Conservation (phyloP, 1,140 invertebrate species). For the Neocloeon triangulifer region DNA sequence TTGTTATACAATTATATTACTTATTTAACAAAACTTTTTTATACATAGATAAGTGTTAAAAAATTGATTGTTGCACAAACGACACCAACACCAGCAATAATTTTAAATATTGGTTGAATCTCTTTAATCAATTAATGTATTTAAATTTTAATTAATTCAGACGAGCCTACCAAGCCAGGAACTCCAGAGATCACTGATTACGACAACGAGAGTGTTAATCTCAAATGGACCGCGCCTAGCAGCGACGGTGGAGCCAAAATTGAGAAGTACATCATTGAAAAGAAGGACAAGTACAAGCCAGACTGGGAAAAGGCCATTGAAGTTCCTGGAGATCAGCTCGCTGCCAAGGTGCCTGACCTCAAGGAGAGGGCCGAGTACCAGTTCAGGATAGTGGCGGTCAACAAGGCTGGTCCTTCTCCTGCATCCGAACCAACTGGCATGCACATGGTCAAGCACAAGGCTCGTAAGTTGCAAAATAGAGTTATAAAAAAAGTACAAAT, state of each 20-base stretch:
- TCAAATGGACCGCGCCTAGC: slow-evolving; percentile 84
- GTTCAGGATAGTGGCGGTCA: slow-evolving; percentile 86
- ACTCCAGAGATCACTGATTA: slow-evolving; percentile 80
- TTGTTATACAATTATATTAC: slow-evolving; percentile 3
- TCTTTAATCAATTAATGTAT: slow-evolving; percentile 3
- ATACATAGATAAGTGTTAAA: too few species aligned
- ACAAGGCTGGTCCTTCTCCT: slow-evolving; percentile 83
- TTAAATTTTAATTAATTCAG: slow-evolving; percentile 21
- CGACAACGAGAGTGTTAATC: slow-evolving; percentile 76
- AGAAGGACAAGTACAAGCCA: slow-evolving; percentile 63
- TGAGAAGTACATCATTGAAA: slow-evolving; percentile 93
- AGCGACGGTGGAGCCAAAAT: slow-evolving; percentile 88
- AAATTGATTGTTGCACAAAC: too few species aligned
- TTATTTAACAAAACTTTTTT: neutral
- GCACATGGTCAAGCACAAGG: slow-evolving; percentile 74
- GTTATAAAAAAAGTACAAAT: neutral
- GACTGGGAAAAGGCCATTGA: slow-evolving; percentile 59
- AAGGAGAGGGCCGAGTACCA: slow-evolving; percentile 85
- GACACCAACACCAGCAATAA: too few species aligned
- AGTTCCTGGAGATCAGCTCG: slow-evolving; percentile 52
- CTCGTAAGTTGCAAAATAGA: slow-evolving; percentile 40
- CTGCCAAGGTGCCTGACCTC: slow-evolving; percentile 62
- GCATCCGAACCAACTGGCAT: slow-evolving; percentile 86
- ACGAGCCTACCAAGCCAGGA: slow-evolving; percentile 64
- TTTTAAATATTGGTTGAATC: too few species aligned